Percentiles rank a stretch among this genome's conserved stretches.
Conservation (phyloP, 2,113 vertebrate species). For the Leucopsar rothschildi region DNA sequence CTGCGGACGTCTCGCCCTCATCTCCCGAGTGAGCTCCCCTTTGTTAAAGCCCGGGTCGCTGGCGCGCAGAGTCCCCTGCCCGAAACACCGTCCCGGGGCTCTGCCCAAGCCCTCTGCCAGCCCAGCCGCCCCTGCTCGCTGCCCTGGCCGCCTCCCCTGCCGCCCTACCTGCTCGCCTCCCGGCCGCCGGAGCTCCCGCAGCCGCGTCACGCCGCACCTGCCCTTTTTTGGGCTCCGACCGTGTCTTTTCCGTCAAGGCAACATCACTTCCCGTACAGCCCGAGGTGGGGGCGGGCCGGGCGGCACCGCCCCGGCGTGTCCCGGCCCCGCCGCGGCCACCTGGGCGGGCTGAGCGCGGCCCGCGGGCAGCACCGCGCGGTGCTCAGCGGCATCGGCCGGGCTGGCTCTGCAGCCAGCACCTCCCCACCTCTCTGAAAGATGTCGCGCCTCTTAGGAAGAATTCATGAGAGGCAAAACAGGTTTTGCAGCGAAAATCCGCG, state of each 20-base stretch:
- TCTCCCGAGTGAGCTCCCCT: accelerated
- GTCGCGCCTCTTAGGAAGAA: neutral
- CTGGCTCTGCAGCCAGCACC: neutral
- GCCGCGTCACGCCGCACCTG: neutral
- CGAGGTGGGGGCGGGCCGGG: neutral
- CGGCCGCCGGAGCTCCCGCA: neutral
- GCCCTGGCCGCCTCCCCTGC: neutral
- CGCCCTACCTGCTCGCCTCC: neutral
- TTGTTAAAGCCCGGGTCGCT: neutral
- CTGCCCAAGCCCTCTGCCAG: no score
- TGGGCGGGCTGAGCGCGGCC: neutral
- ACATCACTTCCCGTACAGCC: constrained; percentile 56
- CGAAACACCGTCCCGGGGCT: neutral
- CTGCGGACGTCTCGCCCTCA: accelerated
- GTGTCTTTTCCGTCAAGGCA: constrained; percentile 13
- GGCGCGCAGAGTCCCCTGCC: neutral
- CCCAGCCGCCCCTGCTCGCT: neutral
- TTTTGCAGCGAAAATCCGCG: neutral
- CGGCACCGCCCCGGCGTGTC: neutral
- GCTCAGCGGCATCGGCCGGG: neutral
- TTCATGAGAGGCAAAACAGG: neutral
- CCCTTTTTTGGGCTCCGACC: neutral
- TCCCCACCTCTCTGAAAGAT: neutral
- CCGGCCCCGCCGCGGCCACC: neutral
- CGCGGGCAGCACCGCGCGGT: neutral